Base-by-base conservation (phyloP, 2,888 invertebrate genomes). In the Lepidochitona cinerea region DNA sequence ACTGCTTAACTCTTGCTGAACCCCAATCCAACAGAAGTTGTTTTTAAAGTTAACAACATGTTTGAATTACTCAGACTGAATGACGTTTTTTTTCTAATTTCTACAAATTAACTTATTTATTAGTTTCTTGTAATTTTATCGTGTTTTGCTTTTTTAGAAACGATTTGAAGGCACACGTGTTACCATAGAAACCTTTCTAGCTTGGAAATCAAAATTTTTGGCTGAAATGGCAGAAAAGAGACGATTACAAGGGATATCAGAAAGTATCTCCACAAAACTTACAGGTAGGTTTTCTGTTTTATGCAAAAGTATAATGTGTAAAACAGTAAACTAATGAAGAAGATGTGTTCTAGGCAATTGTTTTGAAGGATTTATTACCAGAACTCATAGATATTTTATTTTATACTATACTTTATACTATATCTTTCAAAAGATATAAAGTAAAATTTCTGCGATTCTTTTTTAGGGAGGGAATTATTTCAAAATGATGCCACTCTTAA, bases 151-250 rank as follows among this genome's bases (percentile, higher is more conserved):
- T 23, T 18, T 49, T 4, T 91, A 96, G 94, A 96, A 96, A 94
- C 94, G 95, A 86, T 97, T 98, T 92, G 97, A 98, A 92, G 99
- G 98, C 18, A 98, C 98, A 0, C 92, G 95, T 84, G 99, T 99
- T 0, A 96, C 97, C 1, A 96, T 98, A 0, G 99, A 99, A 91
- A 95, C 96, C 7, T 99, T 99, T 91, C 91, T 98, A 86, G 95
- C 93, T 33, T 99, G 99, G 99, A 97, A 97, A 88, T 93, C 94
- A 74, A 93, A 94, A 78, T 99, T 99, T 92, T 98, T 99, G 90
- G 94, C 94, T 37, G 98, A 98, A 89, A 94, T 95, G 92, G 95
- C 95, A 7, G 88, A 90, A 73, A 59, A 90, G 87, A 93, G 93
- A 54, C 79, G 83, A 68, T 33, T 68, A 23, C 77, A 78, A 69